phyloP scores from a whole-genome alignment of 1,140 invertebrate genomes.

The Tyrophagus putrescentiae region DNA sequence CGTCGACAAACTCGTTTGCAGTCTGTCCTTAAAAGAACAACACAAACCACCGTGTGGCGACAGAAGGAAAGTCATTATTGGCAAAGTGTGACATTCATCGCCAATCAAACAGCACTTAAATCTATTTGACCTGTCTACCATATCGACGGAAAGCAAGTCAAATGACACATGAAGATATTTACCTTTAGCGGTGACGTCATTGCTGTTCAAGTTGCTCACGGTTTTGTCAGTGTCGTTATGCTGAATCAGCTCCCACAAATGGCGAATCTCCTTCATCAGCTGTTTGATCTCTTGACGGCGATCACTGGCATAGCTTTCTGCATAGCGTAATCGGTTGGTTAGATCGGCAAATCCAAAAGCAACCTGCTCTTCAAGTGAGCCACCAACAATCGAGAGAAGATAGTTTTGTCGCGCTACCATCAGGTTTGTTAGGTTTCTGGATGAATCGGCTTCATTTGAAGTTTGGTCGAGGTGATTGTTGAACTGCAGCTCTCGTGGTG shows the following conservation, averaged over 20 bases:
- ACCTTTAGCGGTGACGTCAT: not conserved
- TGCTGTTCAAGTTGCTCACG: not conserved
- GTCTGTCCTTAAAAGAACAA: no score
- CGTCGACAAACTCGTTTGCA: no score
- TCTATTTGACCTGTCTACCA: not conserved
- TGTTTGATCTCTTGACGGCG: not conserved
- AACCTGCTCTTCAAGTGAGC: not conserved
- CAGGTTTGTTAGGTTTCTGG: not conserved
- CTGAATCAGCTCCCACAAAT: conserved; percentile 6
- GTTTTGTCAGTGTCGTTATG: not conserved
- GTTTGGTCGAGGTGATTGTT: not conserved
- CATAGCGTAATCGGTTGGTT: conserved; percentile 8
- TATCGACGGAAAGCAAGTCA: not conserved
- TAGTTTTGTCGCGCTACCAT: not conserved
- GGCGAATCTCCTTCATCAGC: conserved; percentile 5
- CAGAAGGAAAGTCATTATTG: no score
- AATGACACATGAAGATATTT: conserved; percentile 1
- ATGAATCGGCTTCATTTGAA: not conserved
- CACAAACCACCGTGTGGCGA: not conserved
- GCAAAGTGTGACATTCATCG: not conserved
- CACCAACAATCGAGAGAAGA: not conserved
- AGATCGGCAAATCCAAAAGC: conserved; percentile 13
- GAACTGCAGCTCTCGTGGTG: not conserved
- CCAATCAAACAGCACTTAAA: not conserved
- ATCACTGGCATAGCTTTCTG: conserved; percentile 1